Conservation (phyloP, 2,113 vertebrate genomes). For the Galemys pyrenaicus region DNA sequence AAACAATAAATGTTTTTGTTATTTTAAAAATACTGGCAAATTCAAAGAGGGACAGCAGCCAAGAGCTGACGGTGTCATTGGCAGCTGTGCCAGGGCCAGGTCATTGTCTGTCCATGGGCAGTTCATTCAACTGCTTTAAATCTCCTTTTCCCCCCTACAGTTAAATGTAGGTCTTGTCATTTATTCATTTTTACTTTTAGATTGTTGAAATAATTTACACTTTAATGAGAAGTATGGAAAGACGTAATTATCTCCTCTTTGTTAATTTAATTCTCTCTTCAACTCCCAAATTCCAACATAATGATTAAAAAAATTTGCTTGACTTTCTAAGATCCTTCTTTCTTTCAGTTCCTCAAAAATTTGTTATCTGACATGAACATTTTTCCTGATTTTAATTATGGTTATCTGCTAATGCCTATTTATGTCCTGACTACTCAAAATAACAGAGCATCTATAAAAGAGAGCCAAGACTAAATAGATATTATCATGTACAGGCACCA, state of each 20-base stretch:
- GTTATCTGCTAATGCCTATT: background rate
- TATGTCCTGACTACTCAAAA: background rate
- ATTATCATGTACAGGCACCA: background rate
- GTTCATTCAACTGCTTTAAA: slow-evolving; percentile 19
- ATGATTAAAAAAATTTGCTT: slow-evolving; percentile 17
- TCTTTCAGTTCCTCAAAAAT: slow-evolving; percentile 42
- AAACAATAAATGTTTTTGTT: background rate
- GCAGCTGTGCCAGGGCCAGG: slow-evolving; percentile 60
- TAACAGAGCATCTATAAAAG: background rate
- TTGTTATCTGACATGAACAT: background rate
- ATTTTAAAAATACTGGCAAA: slow-evolving; percentile 60
- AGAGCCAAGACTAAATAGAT: background rate
- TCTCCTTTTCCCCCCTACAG: slow-evolving; percentile 1
- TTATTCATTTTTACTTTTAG: slow-evolving; percentile 47
- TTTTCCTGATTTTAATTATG: background rate
- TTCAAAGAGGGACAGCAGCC: background rate
- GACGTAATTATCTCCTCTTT: slow-evolving; percentile 13
- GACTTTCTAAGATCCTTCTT: background rate
- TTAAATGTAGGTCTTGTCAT: slow-evolving; percentile 32
- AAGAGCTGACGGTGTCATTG: slow-evolving; percentile 33
- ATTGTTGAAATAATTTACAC: slow-evolving; percentile 34
- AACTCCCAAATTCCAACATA: slow-evolving; percentile 6
- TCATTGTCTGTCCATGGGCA: slow-evolving; percentile 64
- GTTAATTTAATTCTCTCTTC: slow-evolving; percentile 41
- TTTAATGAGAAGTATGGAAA: slow-evolving; percentile 28